Evolutionary conservation across 1,140 invertebrate species (phyloP).

Genomic region (Pectinophora gossypiella): DNA sequence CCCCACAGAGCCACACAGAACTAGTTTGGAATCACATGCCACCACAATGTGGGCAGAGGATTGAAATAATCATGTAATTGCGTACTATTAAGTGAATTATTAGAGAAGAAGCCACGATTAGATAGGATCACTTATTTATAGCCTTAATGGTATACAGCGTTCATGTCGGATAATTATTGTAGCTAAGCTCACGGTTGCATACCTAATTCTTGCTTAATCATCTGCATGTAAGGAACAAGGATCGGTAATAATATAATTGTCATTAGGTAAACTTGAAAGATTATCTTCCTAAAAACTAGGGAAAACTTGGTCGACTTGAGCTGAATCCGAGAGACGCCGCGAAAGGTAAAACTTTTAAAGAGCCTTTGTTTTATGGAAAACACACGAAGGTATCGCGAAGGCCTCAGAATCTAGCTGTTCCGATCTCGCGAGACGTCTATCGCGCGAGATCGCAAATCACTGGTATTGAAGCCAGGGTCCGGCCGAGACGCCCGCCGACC

Average conservation of each 20-base stretch:
- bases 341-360: too few relatives aligned
- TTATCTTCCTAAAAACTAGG: too few relatives aligned
- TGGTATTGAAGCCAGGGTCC: constrained; percentile 14
- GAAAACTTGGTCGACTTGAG: too few relatives aligned
- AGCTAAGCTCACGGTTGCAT: neutral
- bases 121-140: constrained; percentile 10
- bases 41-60: neutral
- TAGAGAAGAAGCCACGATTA: constrained; percentile 8
- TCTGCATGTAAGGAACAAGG: too few relatives aligned
- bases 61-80: constrained; percentile 10
- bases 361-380: too few relatives aligned
- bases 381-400: too few relatives aligned
- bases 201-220: neutral
- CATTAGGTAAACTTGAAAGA: too few relatives aligned
- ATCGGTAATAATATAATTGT: too few relatives aligned
- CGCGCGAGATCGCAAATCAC: constrained; percentile 17
- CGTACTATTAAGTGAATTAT: constrained; percentile 15
- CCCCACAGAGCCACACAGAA: too few relatives aligned
- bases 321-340: too few relatives aligned
- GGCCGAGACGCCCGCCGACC: too few relatives aligned
- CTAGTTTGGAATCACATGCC: constrained; percentile 2
- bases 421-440: constrained; percentile 7
- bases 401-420: constrained; percentile 15
- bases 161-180: constrained; percentile 4
- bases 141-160: neutral